phyloP scores from a whole-genome alignment of 2,113 vertebrate species.

The Atrichornis clamosus region DNA sequence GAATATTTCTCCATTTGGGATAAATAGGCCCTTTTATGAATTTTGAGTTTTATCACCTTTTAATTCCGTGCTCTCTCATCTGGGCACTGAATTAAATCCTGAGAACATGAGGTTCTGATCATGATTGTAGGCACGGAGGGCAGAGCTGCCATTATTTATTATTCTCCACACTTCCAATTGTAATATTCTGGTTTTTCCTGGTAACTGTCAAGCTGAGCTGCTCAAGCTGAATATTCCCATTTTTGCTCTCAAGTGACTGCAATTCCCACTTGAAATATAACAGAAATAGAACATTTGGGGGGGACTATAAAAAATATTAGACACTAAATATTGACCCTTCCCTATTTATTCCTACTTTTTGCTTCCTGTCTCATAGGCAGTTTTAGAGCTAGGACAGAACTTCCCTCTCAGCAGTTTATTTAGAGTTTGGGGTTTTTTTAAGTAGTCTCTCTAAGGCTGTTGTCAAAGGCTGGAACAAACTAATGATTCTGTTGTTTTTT shows the following conservation, averaged over 20 bases:
- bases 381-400: not conserved
- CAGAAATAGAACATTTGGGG: not conserved
- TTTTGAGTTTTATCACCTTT: not conserved
- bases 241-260: not conserved
- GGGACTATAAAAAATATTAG: not conserved
- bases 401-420: not conserved
- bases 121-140: not conserved
- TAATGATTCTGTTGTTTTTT: not conserved
- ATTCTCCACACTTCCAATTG: not conserved
- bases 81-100: not conserved
- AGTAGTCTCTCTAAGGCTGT: not conserved
- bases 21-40: not conserved
- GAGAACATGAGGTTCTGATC: not conserved
- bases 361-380: not conserved
- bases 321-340: not conserved
- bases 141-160: constrained; percentile 8
- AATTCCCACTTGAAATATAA: not conserved
- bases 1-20: not conserved
- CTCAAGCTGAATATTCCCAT: not conserved
- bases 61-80: not conserved
- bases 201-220: not conserved
- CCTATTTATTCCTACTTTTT: not conserved
- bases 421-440: not conserved
- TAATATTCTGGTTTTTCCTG: not conserved
- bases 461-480: not conserved